phyloP scores from a whole-genome alignment of 2,113 vertebrate species.

The Triplophysa siluroides region DNA sequence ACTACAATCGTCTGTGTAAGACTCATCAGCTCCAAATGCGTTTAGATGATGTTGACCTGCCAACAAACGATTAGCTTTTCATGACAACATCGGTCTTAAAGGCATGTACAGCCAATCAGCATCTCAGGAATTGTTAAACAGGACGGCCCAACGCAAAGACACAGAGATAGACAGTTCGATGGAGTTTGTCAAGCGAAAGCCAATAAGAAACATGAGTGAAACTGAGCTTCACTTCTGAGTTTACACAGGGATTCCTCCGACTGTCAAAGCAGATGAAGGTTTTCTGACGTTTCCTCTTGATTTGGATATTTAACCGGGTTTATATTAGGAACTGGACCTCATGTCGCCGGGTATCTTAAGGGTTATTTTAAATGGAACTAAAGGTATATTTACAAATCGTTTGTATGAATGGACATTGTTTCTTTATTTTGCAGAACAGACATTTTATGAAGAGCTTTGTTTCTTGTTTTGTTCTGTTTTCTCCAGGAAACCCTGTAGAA shows the following conservation, averaged over 20 bases:
- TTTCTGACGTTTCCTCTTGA: background rate
- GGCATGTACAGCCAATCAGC: slow-evolving; percentile 17
- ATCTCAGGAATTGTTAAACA: background rate
- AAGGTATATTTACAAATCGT: slow-evolving; percentile 1
- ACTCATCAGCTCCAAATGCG: background rate
- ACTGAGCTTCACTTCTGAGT: background rate
- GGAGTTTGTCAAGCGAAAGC: background rate
- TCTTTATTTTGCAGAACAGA: background rate
- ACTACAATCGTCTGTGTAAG: no score
- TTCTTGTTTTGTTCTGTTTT: background rate
- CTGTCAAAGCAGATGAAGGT: background rate
- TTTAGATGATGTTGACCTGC: slow-evolving; percentile 2
- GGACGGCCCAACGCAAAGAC: background rate
- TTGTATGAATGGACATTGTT: no score
- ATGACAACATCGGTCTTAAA: background rate
- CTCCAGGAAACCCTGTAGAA: slow-evolving; percentile 72
- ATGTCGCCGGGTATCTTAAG: slow-evolving; percentile 36
- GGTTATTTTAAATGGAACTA: background rate
- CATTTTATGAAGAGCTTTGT: background rate
- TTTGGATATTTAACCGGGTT: background rate
- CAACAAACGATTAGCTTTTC: slow-evolving; percentile 11
- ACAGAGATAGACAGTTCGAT: background rate
- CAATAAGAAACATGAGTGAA: background rate
- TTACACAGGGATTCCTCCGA: background rate
- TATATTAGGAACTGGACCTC: background rate